phyloP scores from a whole-genome alignment of 2,888 invertebrate genomes.

The Cistogaster globosa region DNA sequence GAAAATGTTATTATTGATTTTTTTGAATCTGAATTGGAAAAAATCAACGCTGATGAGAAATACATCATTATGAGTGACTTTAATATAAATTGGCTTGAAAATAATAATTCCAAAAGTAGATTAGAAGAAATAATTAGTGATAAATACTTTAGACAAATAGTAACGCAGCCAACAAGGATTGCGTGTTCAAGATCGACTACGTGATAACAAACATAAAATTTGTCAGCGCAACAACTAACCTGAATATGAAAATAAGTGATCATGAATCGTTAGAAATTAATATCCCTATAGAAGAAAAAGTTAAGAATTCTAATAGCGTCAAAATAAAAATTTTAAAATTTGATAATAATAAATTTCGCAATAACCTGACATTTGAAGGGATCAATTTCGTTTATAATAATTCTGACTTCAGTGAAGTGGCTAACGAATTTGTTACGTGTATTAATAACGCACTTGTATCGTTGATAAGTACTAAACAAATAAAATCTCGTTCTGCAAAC shows the following conservation, averaged over 20 bases:
- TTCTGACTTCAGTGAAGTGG: no score
- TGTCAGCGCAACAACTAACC: neutral
- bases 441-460: no score
- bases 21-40: neutral
- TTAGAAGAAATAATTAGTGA: neutral
- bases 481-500: no score
- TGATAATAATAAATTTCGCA: no score
- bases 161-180: neutral
- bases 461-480: no score
- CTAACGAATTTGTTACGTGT: no score
- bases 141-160: neutral
- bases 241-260: slow-evolving; percentile 6
- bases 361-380: neutral
- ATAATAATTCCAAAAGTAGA: neutral
- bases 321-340: neutral
- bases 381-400: neutral
- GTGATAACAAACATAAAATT: neutral
- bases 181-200: neutral
- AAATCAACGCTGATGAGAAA: neutral
- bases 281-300: neutral
- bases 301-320: neutral
- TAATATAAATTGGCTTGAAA: neutral
- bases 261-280: neutral
- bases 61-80: neutral
- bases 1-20: slow-evolving; percentile 3